Evolutionary conservation across 37 sponge, comb jelly and placozoan species (phyloP).

Genomic region (Cladorhizidae sp.): DNA sequence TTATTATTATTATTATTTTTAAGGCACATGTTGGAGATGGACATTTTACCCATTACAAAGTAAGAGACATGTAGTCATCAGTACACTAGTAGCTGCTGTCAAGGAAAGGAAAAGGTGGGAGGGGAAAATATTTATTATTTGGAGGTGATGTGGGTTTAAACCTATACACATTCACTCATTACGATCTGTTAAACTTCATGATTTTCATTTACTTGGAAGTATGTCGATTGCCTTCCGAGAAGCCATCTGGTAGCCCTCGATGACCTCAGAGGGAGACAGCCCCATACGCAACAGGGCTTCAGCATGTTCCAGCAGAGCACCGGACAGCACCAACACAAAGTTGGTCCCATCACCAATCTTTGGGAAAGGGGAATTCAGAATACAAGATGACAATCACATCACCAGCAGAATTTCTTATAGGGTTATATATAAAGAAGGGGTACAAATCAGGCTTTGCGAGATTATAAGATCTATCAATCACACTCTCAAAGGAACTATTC

Average conservation of each 20-base stretch:
- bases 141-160: background rate
- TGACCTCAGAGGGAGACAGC: conserved; percentile 90
- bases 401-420: too few relatives aligned
- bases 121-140: too few relatives aligned
- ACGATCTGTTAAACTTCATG: background rate
- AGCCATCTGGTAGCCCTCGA: conserved; percentile 92
- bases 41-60: too few relatives aligned
- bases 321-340: conserved; percentile 93
- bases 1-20: too few relatives aligned
- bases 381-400: too few relatives aligned
- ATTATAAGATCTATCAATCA: too few relatives aligned
- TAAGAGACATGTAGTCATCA: too few relatives aligned
- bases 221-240: conserved; percentile 72
- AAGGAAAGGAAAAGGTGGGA: too few relatives aligned
- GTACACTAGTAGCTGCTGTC: too few relatives aligned
- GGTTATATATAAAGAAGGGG: too few relatives aligned
- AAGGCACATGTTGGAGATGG: background rate
- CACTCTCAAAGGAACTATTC: too few relatives aligned
- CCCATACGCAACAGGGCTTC: conserved; percentile 93
- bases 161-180: background rate
- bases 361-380: background rate
- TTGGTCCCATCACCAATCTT: conserved; percentile 98
- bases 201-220: conserved; percentile 49
- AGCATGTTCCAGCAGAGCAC: conserved; percentile 88
- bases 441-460: too few relatives aligned